These are phyloP conservation scores for Mantis religiosa DNA, from an alignment of 2,888 invertebrate genomes.

Conservation along the genomic window DNA sequence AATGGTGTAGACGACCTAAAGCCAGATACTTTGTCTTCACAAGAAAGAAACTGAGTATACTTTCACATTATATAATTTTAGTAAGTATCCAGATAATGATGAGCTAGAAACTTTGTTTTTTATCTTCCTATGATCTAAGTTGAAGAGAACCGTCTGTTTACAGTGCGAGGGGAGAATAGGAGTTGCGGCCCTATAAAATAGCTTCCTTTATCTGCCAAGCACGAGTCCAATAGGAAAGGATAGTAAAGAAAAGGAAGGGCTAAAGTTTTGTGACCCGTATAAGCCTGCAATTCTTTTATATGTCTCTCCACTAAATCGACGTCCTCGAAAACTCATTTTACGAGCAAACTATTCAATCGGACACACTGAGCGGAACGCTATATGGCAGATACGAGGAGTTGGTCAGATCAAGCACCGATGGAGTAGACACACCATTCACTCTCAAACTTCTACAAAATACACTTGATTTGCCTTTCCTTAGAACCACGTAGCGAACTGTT, in stretches of 20 bases:
- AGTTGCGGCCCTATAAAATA: not conserved
- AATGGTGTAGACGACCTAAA: too few species aligned
- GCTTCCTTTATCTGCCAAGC: not conserved
- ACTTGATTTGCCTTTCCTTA: not conserved
- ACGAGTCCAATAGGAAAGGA: not conserved
- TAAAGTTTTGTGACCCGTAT: not conserved
- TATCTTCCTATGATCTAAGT: not conserved
- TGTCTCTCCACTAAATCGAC: not conserved
- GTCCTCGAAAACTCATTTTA: not conserved
- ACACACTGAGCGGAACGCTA: not conserved
- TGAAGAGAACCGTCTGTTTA: not conserved
- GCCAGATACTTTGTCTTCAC: too few species aligned
- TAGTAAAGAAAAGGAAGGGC: not conserved
- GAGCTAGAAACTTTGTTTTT: not conserved
- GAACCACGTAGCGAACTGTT: too few species aligned
- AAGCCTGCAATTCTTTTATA: not conserved
- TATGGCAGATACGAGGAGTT: not conserved
- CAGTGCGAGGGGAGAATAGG: not conserved
- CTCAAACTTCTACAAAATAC: not conserved
- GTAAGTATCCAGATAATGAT: not conserved
- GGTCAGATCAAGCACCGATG: not conserved
- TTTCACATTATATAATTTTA: not conserved
- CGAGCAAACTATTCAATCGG: not conserved
- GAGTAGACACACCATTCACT: not conserved
- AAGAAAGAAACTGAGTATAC: too few species aligned